Conservation (phyloP, 2,888 invertebrate species). For the Lordiphosa fenestrarum region DNA sequence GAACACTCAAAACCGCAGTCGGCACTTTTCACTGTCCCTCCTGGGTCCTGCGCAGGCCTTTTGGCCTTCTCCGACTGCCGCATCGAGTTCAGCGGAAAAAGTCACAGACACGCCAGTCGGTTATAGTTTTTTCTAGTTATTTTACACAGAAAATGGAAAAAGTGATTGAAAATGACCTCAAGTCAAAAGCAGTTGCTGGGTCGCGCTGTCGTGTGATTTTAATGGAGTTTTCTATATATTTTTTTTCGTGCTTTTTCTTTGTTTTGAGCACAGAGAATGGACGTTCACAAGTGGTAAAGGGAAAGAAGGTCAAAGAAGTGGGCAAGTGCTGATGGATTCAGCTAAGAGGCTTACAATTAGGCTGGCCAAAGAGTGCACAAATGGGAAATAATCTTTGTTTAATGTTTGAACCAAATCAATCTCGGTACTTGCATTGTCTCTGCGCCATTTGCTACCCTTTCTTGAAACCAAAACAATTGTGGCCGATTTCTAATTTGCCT, state of each 20-base stretch:
- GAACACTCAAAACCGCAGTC: constrained; percentile 53
- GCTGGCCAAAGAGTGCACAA: not conserved
- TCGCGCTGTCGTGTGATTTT: constrained; percentile 46
- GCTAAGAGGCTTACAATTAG: not conserved
- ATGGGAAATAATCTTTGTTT: no score
- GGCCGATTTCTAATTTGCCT: no score
- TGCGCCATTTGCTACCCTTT: no score
- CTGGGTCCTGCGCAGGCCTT: not conserved
- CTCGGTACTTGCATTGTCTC: no score
- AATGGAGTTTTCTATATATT: constrained; percentile 45
- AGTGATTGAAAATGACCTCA: constrained; percentile 73
- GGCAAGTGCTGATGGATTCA: constrained; percentile 2
- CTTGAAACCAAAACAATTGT: no score
- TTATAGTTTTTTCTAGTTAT: constrained; percentile 28
- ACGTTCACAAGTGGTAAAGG: constrained; percentile 23
- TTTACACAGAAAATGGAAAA: constrained; percentile 60
- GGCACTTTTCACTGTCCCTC: constrained; percentile 17
- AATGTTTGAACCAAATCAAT: no score
- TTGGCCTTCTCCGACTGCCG: not conserved
- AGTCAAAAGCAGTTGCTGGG: constrained; percentile 64
- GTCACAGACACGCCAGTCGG: constrained; percentile 48
- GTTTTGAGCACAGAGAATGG: constrained; percentile 21
- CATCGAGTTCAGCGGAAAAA: constrained; percentile 44
- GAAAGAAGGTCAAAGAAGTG: constrained; percentile 28
- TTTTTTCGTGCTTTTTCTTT: constrained; percentile 9